A percentile compares a stretch with the other conserved stretches of the same genome.
Evolutionary conservation across 2,888 invertebrate genomes (phyloP).

Genomic region (Drosophila pseudotalamancana): DNA sequence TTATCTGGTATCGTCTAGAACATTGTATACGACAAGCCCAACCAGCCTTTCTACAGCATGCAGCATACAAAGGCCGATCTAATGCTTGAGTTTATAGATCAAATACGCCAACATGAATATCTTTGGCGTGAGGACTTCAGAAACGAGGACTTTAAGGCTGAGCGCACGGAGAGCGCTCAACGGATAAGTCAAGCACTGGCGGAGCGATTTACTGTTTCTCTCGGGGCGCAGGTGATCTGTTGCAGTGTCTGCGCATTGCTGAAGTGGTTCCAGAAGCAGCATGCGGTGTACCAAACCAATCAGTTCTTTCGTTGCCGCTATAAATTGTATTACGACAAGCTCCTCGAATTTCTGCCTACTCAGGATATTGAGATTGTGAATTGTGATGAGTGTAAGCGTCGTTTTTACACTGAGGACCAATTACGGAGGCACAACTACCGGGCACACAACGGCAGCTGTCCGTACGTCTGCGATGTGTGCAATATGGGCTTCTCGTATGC

Average conservation of each 20-base stretch:
- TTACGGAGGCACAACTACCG: conserved; percentile 40
- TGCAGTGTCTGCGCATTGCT: conserved; percentile 29
- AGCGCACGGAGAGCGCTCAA: conserved; percentile 25
- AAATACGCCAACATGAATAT: conserved; percentile 21
- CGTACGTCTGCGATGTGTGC: conserved; percentile 40
- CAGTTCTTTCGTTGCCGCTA: conserved; percentile 16
- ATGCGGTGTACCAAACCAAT: conserved; percentile 18
- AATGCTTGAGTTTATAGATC: conserved; percentile 42
- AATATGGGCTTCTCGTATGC: conserved; percentile 22
- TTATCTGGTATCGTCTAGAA: neutral
- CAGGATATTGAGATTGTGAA: conserved; percentile 16
- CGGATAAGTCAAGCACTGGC: conserved; percentile 16
- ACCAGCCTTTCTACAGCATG: conserved; percentile 43
- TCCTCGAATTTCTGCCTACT: conserved; percentile 41
- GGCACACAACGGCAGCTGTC: conserved; percentile 25
- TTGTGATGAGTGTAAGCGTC: conserved; percentile 39
- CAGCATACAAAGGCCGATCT: conserved; percentile 25
- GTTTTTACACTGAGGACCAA: conserved; percentile 36
- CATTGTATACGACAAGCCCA: conserved; percentile 3
- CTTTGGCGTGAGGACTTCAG: conserved; percentile 25
- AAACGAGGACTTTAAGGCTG: conserved; percentile 11
- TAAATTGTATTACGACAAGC: conserved; percentile 25
- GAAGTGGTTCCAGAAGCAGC: conserved; percentile 43
- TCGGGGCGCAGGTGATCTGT: conserved; percentile 16
- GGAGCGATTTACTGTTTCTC: conserved; percentile 9